Base-by-base conservation (phyloP, 2,888 invertebrate genomes). In the Fragum sueziense region DNA sequence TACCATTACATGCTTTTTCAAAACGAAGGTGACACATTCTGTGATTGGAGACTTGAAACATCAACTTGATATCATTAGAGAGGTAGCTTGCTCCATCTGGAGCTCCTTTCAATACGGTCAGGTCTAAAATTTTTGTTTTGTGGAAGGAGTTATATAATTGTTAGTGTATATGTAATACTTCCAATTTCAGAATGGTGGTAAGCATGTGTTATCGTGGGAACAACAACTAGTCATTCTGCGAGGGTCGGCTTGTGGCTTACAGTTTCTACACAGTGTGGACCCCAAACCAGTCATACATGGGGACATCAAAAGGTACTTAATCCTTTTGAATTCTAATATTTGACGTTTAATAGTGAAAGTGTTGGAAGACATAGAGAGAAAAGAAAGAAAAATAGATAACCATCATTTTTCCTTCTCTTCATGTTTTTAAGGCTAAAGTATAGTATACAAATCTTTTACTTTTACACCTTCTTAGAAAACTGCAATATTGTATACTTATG, bases 261-360 rank as follows among this genome's bases (percentile, higher is more conserved):
- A 95, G 79, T 95, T 96, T 92, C 94, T 97, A 68, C 97, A 96
- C 89, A 94, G 95, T 74, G 94, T 94, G 29, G 90, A 91, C 67
- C 94, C 94, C 86, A 94, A 94, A 70, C 95, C 96, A 69, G 94
- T 96, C 62, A 95, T 97, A 76, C 97, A 97, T 93, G 94, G 96
- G 61, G 96, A 97, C 93, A 95, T 97, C 1, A 97, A 97, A 93
- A 93, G 93, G 93, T 93, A 57, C 33, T 54, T 34, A 65, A n/a
- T 54, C 4, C 41, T 41, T 41, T 41, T 41, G 41, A 41, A 41
- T 41, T 41, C 41, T 11, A 41, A 41, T 41, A 17, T 41, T 9
- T 41, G 41, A 9, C 17, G 41, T n/a, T n/a, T n/a, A n/a, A n/a
- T n/a, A n/a, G n/a, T n/a, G n/a, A n/a, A n/a, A n/a, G n/a, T n/a